phyloP scores from a whole-genome alignment of 2,113 vertebrate genomes.

The Bagarius yarrelli region DNA sequence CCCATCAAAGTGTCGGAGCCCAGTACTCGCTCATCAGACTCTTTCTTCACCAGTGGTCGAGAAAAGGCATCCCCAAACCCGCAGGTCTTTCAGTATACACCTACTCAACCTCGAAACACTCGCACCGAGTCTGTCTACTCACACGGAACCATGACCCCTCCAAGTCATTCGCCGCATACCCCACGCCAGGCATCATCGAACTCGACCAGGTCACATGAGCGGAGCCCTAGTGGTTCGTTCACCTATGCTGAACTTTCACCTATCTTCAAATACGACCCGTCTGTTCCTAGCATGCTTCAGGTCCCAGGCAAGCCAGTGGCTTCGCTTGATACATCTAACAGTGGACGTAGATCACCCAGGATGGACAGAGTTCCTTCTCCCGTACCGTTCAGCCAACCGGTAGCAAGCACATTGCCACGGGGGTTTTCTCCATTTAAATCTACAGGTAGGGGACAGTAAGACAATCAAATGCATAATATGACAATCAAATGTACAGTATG shows the following conservation, averaged over 20 bases:
- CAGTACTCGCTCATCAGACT: slow-evolving; percentile 36
- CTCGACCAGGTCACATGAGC: slow-evolving; percentile 34
- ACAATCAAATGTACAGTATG: neutral
- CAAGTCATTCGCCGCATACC: slow-evolving; percentile 53
- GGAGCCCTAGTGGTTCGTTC: slow-evolving; percentile 42
- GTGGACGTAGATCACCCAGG: slow-evolving; percentile 59
- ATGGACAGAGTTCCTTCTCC: slow-evolving; percentile 62
- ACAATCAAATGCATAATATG: neutral
- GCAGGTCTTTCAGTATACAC: neutral
- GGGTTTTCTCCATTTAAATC: slow-evolving; percentile 51
- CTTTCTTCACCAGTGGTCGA: slow-evolving; percentile 32
- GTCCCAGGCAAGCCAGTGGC: slow-evolving; percentile 32
- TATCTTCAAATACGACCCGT: slow-evolving; percentile 45
- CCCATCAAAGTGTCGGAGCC: neutral
- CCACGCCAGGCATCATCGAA: slow-evolving; percentile 37
- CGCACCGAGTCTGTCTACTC: slow-evolving; percentile 39
- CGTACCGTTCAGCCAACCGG: slow-evolving; percentile 30
- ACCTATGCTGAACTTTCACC: slow-evolving; percentile 48
- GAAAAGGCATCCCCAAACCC: slow-evolving; percentile 47
- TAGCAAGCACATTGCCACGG: slow-evolving; percentile 62
- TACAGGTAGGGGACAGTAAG: slow-evolving; percentile 56
- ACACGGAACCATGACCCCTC: slow-evolving; percentile 45
- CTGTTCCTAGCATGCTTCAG: neutral
- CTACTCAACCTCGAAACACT: neutral
- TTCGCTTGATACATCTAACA: slow-evolving; percentile 48